Evolutionary conservation across 2,113 vertebrate species (phyloP).

Genomic region (Chlorodrepanis virens): DNA sequence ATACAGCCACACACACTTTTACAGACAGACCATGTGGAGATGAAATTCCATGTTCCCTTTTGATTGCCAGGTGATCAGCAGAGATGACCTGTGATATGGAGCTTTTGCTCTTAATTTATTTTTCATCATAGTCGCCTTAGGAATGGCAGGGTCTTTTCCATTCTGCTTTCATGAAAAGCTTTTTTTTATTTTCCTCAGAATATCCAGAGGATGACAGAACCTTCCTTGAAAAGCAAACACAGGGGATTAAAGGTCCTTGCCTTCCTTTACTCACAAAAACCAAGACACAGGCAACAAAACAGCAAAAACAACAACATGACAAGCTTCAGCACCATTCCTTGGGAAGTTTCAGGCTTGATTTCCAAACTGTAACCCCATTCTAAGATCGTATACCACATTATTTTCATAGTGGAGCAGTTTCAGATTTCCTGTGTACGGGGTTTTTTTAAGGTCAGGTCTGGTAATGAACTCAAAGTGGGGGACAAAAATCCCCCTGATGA

Average conservation of each 20-base stretch:
- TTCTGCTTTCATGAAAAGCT: neutral
- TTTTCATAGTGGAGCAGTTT: neutral
- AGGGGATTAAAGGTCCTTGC: neutral
- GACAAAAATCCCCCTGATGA: neutral
- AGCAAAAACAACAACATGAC: neutral
- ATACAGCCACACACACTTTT: neutral
- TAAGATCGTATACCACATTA: neutral
- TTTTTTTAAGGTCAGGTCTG: conserved; percentile 17
- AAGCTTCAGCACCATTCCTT: neutral
- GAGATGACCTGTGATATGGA: neutral
- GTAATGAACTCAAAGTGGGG: neutral
- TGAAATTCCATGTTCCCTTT: neutral
- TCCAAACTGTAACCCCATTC: neutral
- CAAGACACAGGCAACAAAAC: neutral
- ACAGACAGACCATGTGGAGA: neutral
- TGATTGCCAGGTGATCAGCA: neutral
- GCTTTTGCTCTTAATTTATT: neutral
- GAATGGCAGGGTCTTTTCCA: neutral
- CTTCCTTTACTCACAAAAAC: neutral
- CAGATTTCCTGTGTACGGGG: neutral
- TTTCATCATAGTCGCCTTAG: neutral
- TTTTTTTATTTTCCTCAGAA: neutral
- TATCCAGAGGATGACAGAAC: neutral
- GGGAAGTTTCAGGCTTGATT: neutral
- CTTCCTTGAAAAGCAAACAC: neutral